A percentile compares a stretch with the other conserved stretches of the same genome.
Conservation (phyloP, 35 echinoderm and acorn worm genomes). For the Ptychodera flava region DNA sequence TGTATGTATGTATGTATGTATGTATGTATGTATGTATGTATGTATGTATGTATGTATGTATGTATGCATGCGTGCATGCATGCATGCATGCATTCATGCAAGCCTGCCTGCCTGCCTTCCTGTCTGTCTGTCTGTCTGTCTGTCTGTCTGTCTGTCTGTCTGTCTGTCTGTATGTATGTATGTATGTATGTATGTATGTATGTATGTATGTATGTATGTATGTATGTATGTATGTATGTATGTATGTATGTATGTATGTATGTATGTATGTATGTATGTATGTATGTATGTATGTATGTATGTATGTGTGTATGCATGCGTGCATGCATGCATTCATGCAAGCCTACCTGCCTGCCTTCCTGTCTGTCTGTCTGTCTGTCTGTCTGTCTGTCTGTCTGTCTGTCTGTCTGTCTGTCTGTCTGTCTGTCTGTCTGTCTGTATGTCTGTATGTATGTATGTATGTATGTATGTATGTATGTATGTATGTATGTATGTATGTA, state of each 20-base stretch:
- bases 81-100: not conserved
- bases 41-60: not conserved
- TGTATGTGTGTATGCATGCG: not conserved
- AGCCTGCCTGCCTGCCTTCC: too few species aligned
- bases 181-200: not conserved
- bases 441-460: not conserved
- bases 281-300: constrained; percentile 2
- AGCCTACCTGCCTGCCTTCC: not conserved
- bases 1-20: constrained; percentile 2
- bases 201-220: constrained; percentile 2
- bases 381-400: not conserved
- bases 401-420: not conserved
- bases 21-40: not conserved
- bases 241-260: not conserved
- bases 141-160: not conserved
- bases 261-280: constrained; percentile 2
- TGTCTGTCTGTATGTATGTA: not conserved
- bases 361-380: not conserved
- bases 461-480: too few species aligned
- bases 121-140: not conserved
- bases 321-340: not conserved
- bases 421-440: not conserved
- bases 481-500: too few species aligned
- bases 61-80: not conserved
- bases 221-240: constrained; percentile 2